phyloP scores from a whole-genome alignment of 2,113 vertebrate species.

The Etheostoma cragini region DNA sequence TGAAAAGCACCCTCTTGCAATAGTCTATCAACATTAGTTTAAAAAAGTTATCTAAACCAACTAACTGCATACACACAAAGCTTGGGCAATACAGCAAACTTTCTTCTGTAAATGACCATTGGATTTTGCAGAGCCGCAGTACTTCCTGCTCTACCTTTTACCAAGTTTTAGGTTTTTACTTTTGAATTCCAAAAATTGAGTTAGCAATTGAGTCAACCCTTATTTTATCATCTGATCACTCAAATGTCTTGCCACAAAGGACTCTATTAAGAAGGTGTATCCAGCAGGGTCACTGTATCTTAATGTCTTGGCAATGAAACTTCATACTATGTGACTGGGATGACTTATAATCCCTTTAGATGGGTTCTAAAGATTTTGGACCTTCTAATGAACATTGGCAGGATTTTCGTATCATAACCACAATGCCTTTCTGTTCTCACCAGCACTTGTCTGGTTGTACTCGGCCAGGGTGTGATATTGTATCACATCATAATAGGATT shows the following conservation, averaged over 20 bases:
- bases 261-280: slow-evolving; percentile 2
- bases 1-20: background rate
- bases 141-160: background rate
- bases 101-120: background rate
- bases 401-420: slow-evolving; percentile 22
- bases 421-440: slow-evolving; percentile 25
- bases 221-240: background rate
- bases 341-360: background rate
- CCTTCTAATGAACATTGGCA: background rate
- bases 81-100: background rate
- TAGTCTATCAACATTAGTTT: background rate
- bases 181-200: background rate
- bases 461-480: slow-evolving; percentile 56
- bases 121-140: background rate
- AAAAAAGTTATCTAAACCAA: background rate
- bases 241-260: background rate
- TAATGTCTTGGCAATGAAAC: background rate
- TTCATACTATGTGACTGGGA: background rate
- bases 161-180: background rate
- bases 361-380: slow-evolving; percentile 9
- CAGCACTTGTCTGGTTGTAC: slow-evolving; percentile 44
- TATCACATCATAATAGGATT: slow-evolving; percentile 78
- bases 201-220: background rate
- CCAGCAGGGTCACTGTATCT: background rate
- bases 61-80: background rate